Conservation (phyloP, 92 coral and sea anemone genomes). For the Bergia sp. region DNA sequence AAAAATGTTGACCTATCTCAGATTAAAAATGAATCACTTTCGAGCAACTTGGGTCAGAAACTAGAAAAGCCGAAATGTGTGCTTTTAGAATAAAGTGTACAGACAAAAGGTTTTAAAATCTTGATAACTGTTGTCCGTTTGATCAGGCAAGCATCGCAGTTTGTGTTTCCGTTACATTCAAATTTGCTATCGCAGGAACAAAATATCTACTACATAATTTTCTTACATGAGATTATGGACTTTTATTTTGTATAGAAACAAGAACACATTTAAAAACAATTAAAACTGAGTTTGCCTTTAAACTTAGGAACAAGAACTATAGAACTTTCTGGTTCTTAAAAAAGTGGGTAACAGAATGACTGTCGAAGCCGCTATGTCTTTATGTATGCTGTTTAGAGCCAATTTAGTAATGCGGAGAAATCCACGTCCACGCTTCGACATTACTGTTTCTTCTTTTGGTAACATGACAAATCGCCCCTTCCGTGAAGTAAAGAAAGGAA, state of each 20-base stretch:
- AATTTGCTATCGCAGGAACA: not conserved
- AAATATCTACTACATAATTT: constrained; percentile 5
- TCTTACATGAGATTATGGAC: not conserved
- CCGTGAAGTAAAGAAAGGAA: too few species aligned
- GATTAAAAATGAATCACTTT: not conserved
- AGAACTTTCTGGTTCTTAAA: not conserved
- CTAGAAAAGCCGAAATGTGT: not conserved
- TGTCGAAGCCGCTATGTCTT: not conserved
- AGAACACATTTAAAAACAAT: not conserved
- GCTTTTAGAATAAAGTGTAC: not conserved
- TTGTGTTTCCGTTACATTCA: not conserved
- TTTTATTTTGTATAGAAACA: not conserved
- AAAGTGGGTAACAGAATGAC: not conserved
- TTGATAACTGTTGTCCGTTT: not conserved
- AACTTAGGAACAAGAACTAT: not conserved
- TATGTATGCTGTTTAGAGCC: constrained; percentile 2
- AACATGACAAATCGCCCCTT: too few species aligned
- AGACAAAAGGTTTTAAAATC: not conserved
- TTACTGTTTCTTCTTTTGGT: not conserved
- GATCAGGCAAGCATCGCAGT: not conserved
- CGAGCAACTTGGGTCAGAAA: not conserved
- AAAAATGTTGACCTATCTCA: not conserved
- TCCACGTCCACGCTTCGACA: not conserved
- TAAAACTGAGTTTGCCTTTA: not conserved
- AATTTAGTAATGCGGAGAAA: not conserved